Evolutionary conservation across 2,113 vertebrate species (phyloP).

Genomic region (Brienomyrus brachyistius): DNA sequence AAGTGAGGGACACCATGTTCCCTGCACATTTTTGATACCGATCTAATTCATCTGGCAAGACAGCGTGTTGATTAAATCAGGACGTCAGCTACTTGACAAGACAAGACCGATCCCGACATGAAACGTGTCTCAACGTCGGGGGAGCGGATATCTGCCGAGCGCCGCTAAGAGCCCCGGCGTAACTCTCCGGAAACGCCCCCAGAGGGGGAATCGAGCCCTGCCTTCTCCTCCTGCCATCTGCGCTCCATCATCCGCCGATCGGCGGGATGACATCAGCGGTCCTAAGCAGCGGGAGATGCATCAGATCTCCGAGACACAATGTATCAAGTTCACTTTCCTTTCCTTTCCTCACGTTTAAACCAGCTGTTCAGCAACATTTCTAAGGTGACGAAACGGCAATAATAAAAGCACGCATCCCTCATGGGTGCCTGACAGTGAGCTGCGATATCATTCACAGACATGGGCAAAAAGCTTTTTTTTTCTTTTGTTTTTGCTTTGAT

Average conservation of each 20-base stretch:
- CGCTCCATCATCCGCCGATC: slow-evolving; percentile 16
- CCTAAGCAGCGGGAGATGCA: slow-evolving; percentile 2
- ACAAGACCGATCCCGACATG: slow-evolving; percentile 55
- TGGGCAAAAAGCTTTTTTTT: slow-evolving; percentile 36
- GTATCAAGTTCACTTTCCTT: not conserved
- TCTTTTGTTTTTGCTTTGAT: slow-evolving; percentile 31
- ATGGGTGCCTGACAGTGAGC: slow-evolving; percentile 36
- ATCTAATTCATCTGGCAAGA: slow-evolving; percentile 71
- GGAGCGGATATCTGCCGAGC: slow-evolving; percentile 52
- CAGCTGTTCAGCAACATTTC: slow-evolving; percentile 33
- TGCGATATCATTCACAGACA: slow-evolving; percentile 42
- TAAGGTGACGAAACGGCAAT: slow-evolving; percentile 27
- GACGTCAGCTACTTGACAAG: slow-evolving; percentile 46
- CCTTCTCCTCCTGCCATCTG: not conserved
- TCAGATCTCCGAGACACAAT: not conserved
- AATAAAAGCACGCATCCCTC: slow-evolving; percentile 45
- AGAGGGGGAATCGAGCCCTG: slow-evolving; percentile 20
- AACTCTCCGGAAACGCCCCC: slow-evolving; percentile 24
- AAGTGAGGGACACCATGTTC: slow-evolving; percentile 64
- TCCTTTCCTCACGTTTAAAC: not conserved
- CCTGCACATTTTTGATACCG: slow-evolving; percentile 68
- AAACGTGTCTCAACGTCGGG: slow-evolving; percentile 60
- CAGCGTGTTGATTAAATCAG: slow-evolving; percentile 72
- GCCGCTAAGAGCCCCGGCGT: slow-evolving; percentile 4
- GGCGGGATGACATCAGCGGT: slow-evolving; percentile 23